Evolutionary conservation across 64 coral and sea anemone species (phyloP).

Genomic region (Stichodactyla helianthus): DNA sequence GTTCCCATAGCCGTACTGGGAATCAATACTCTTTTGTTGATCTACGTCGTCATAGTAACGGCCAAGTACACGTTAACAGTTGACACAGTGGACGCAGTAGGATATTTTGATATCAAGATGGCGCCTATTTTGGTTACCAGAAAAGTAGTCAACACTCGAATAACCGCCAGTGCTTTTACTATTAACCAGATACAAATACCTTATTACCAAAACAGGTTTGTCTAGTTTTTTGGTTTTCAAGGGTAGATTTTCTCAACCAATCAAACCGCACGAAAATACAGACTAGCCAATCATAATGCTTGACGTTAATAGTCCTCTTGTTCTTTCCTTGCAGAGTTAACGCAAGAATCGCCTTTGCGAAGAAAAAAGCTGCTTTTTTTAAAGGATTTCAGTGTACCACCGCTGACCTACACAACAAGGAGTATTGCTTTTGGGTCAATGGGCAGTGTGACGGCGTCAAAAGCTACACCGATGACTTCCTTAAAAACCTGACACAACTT

Average conservation of each 20-base stretch:
- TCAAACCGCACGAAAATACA: no score
- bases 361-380: constrained; percentile 63
- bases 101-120: constrained; percentile 77
- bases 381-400: constrained; percentile 68
- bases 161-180: constrained; percentile 64
- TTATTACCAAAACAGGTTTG: constrained; percentile 70
- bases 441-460: constrained; percentile 47
- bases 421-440: constrained; percentile 71
- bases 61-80: constrained; percentile 72
- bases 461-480: constrained; percentile 46
- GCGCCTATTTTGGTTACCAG: constrained; percentile 60
- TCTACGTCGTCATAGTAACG: constrained; percentile 83
- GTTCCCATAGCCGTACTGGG: constrained; percentile 57
- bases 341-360: constrained; percentile 57
- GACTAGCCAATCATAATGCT: no score
- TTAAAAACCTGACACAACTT: constrained; percentile 60
- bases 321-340: constrained; percentile 45
- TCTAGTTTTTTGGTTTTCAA: not conserved
- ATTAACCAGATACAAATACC: constrained; percentile 72
- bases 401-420: constrained; percentile 72
- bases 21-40: constrained; percentile 41
- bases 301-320: no score
- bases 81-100: constrained; percentile 54
- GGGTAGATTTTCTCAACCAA: not conserved
- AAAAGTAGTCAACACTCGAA: constrained; percentile 74